Evolutionary conservation across 23 tunicate species (phyloP).

Genomic region (Styela clava): DNA sequence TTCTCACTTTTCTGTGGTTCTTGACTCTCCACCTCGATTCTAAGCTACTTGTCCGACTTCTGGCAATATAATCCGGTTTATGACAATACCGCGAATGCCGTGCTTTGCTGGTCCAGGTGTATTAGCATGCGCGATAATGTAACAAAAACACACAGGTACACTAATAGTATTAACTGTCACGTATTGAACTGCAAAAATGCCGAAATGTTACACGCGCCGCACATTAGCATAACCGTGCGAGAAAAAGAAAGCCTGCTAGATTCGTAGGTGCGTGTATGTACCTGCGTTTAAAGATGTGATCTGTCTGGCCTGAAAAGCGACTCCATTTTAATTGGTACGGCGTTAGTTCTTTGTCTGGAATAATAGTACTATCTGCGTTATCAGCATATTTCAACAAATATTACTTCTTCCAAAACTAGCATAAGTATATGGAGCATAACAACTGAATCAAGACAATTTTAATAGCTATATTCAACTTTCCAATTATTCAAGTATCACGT

Average conservation of each 20-base stretch:
- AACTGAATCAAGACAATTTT: too few species aligned
- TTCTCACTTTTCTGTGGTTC: background rate
- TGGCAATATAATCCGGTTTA: background rate
- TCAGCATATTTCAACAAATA: too few species aligned
- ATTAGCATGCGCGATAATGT: background rate
- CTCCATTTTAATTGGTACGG: background rate
- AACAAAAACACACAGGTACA: background rate
- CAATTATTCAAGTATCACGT: too few species aligned
- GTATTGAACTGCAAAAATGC: background rate
- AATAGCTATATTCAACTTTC: too few species aligned
- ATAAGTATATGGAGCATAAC: too few species aligned
- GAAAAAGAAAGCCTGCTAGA: background rate
- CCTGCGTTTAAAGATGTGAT: background rate
- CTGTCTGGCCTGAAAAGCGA: background rate
- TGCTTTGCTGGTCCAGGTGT: background rate
- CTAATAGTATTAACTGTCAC: background rate
- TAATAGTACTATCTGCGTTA: too few species aligned
- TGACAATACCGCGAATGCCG: background rate
- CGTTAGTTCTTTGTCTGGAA: background rate
- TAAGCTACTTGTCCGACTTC: background rate
- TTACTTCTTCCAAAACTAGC: too few species aligned
- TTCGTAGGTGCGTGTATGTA: background rate
- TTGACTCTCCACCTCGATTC: background rate
- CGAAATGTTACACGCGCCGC: background rate
- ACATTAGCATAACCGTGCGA: background rate